These are phyloP conservation scores for Micromussa lordhowensis DNA, from an alignment of 92 coral and sea anemone species.

Conservation along the genomic window DNA sequence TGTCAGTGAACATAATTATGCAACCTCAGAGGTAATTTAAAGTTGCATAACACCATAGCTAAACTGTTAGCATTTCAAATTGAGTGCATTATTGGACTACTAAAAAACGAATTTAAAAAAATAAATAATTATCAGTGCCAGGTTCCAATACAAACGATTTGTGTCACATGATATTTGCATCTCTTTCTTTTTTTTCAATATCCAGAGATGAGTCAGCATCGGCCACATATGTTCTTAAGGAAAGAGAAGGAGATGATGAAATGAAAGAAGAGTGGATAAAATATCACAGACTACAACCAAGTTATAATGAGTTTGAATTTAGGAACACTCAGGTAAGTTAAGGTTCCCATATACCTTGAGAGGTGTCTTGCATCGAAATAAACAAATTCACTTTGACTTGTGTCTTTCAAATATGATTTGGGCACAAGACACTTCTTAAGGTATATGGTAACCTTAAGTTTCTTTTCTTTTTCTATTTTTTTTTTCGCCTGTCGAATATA, in stretches of 20 bases:
- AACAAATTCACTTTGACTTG: not conserved
- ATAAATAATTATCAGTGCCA: not conserved
- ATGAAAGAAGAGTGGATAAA: conserved; percentile 80
- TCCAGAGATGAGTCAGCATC: conserved; percentile 92
- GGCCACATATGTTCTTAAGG: conserved; percentile 80
- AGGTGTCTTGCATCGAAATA: not conserved
- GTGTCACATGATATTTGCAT: not conserved
- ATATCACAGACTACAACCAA: conserved; percentile 66
- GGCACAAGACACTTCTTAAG: too few species aligned
- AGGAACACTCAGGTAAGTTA: conserved; percentile 84
- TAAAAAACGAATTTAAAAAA: too few species aligned
- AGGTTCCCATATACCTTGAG: too few species aligned
- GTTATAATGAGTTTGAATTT: conserved; percentile 86
- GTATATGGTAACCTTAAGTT: too few species aligned
- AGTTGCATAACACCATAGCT: too few species aligned
- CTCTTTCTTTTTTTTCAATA: too few species aligned
- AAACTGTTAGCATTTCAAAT: too few species aligned
- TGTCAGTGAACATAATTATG: too few species aligned
- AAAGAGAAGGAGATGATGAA: conserved; percentile 46
- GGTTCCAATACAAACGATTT: not conserved
- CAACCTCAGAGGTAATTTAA: too few species aligned
- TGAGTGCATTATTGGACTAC: too few species aligned
- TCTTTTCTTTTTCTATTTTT: too few species aligned
- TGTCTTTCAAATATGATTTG: not conserved
- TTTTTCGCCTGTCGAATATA: too few species aligned